Conservation (phyloP, 2,888 invertebrate genomes). For the Creontiades dilutus region DNA sequence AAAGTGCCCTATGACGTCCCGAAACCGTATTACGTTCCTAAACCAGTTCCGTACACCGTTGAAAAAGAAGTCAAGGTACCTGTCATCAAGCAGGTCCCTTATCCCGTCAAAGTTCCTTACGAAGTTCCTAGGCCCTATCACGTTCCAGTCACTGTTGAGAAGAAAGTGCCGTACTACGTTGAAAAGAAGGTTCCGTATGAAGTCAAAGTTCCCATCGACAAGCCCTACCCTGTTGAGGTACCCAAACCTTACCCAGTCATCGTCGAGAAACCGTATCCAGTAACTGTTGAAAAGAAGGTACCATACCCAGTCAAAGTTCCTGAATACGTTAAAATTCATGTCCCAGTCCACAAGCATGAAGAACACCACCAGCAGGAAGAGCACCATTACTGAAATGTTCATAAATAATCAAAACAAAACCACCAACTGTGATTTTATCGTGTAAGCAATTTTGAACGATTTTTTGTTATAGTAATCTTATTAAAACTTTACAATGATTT, state of each 20-base stretch:
- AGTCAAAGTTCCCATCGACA: conserved; percentile 70
- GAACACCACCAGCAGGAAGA: conserved; percentile 57
- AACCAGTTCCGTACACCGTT: conserved; percentile 75
- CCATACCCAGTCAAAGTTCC: conserved; percentile 64
- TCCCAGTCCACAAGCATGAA: conserved; percentile 62
- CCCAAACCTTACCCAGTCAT: conserved; percentile 73
- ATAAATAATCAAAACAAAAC: not conserved
- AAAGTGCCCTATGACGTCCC: conserved; percentile 76
- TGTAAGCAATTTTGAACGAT: conserved; percentile 10
- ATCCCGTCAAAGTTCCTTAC: conserved; percentile 72
- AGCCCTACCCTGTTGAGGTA: conserved; percentile 71
- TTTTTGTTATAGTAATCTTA: not conserved
- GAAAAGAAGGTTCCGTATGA: conserved; percentile 72
- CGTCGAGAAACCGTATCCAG: conserved; percentile 73
- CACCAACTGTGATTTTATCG: conserved; percentile 22
- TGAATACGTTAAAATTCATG: conserved; percentile 69
- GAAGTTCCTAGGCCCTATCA: conserved; percentile 73
- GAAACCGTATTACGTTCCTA: conserved; percentile 75
- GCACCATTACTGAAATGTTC: not conserved
- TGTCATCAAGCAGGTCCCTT: conserved; percentile 71
- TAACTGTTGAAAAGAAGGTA: conserved; percentile 73
- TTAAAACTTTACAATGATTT: too few species aligned
- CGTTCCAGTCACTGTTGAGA: conserved; percentile 71
- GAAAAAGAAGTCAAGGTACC: conserved; percentile 72
- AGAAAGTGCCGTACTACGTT: conserved; percentile 72